These are phyloP conservation scores for Trachythela sp. DNA, from an alignment of 64 coral and sea anemone species.

Conservation along the genomic window DNA sequence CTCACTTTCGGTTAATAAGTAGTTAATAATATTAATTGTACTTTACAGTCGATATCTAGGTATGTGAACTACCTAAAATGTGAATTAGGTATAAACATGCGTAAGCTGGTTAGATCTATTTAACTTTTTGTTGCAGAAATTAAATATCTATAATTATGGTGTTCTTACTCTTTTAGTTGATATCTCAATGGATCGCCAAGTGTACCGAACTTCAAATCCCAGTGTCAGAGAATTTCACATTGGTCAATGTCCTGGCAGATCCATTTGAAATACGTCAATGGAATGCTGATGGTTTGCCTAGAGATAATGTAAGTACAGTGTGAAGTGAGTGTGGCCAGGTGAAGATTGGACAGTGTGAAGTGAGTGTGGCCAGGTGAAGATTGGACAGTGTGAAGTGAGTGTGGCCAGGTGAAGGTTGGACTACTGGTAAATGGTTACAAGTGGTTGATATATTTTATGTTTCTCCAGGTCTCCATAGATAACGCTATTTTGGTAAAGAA, in stretches of 20 bases:
- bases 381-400: not conserved
- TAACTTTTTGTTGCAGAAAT: too few species aligned
- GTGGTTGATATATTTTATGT: not conserved
- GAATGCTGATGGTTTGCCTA: slow-evolving; percentile 91
- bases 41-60: too few species aligned
- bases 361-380: not conserved
- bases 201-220: slow-evolving; percentile 86
- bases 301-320: slow-evolving; percentile 69
- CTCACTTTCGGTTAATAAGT: too few species aligned
- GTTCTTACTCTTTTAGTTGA: slow-evolving; percentile 30
- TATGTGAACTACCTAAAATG: too few species aligned
- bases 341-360: not conserved
- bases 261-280: slow-evolving; percentile 94
- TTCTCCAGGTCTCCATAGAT: slow-evolving; percentile 78
- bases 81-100: too few species aligned
- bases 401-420: not conserved
- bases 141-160: too few species aligned
- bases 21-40: too few species aligned
- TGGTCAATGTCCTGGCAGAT: slow-evolving; percentile 87
- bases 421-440: too few species aligned
- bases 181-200: slow-evolving; percentile 78
- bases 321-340: not conserved
- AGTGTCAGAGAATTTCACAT: slow-evolving; percentile 89
- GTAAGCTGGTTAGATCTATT: too few species aligned
- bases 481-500: slow-evolving; percentile 87